phyloP scores from a whole-genome alignment of 2,888 invertebrate genomes.

The Mesorhabditis spiculigera region DNA sequence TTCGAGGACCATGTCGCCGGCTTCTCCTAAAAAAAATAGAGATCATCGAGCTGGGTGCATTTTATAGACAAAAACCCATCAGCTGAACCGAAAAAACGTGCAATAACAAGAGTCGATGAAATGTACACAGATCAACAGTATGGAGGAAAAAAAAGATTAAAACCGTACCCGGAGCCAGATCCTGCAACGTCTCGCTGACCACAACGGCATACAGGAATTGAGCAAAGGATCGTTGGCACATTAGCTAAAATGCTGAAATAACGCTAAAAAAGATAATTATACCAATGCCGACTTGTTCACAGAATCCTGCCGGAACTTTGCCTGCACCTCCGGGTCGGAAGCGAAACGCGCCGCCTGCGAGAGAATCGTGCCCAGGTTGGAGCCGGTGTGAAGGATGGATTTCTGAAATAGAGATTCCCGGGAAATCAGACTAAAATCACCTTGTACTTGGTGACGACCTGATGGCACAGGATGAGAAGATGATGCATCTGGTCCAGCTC shows the following conservation, averaged over 20 bases:
- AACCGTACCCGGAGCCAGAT: slow-evolving; percentile 11
- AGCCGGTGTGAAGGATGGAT: slow-evolving; percentile 25
- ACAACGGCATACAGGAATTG: slow-evolving; percentile 29
- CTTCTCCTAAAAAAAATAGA: slow-evolving; percentile 4
- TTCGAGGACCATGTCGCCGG: slow-evolving; percentile 29
- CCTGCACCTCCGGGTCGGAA: neutral
- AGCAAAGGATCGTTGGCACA: slow-evolving; percentile 33
- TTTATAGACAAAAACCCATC: neutral
- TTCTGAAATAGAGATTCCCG: slow-evolving; percentile 17
- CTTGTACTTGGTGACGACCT: slow-evolving; percentile 67
- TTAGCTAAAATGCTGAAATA: slow-evolving; percentile 12
- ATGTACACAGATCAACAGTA: too few species aligned
- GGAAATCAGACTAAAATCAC: slow-evolving; percentile 34
- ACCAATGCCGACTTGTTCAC: neutral
- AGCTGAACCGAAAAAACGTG: too few species aligned
- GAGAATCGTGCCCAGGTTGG: slow-evolving; percentile 30
- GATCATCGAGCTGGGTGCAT: neutral
- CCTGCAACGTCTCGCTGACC: slow-evolving; percentile 22
- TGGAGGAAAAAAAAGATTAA: neutral
- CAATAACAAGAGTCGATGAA: too few species aligned
- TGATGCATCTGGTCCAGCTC: slow-evolving; percentile 59
- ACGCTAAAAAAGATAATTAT: neutral
- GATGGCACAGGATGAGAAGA: slow-evolving; percentile 66
- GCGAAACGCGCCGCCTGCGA: slow-evolving; percentile 24
- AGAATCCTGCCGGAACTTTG: neutral